A percentile compares a stretch with the other conserved stretches of the same genome.
phyloP scores from a whole-genome alignment of 2,888 invertebrate genomes.

The Lymantria monacha region DNA sequence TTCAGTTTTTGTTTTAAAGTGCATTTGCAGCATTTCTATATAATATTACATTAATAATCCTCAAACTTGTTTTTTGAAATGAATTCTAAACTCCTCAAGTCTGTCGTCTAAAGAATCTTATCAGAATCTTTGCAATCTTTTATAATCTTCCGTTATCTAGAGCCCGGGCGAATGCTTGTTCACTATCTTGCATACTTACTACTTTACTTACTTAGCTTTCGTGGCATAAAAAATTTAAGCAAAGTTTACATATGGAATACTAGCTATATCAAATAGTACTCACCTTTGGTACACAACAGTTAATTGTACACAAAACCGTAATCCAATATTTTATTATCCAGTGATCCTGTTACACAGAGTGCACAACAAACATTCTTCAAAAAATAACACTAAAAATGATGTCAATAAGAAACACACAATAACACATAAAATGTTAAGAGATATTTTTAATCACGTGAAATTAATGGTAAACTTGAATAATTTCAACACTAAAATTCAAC shows the following conservation, averaged over 20 bases:
- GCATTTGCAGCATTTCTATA: not conserved
- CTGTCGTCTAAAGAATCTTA: slow-evolving; percentile 54
- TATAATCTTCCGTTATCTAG: slow-evolving; percentile 75
- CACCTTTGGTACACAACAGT: slow-evolving; percentile 65
- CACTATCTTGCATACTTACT: slow-evolving; percentile 48
- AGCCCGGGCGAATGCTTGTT: slow-evolving; percentile 37
- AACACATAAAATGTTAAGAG: slow-evolving; percentile 52
- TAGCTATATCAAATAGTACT: slow-evolving; percentile 36
- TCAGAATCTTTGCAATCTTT: slow-evolving; percentile 72
- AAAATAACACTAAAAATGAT: slow-evolving; percentile 59
- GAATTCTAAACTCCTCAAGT: slow-evolving; percentile 21
- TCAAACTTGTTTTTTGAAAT: slow-evolving; percentile 18
- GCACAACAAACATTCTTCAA: slow-evolving; percentile 75
- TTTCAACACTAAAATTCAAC: slow-evolving; percentile 67
- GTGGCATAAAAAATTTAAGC: slow-evolving; percentile 56
- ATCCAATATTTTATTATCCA: slow-evolving; percentile 76
- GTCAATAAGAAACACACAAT: slow-evolving; percentile 60
- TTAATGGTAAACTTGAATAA: slow-evolving; percentile 62
- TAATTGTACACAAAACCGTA: slow-evolving; percentile 71
- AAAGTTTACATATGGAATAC: slow-evolving; percentile 1
- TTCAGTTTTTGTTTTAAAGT: not conserved
- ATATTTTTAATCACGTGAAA: slow-evolving; percentile 50
- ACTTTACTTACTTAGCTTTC: too few relatives aligned
- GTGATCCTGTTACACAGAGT: slow-evolving; percentile 75
- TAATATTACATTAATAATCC: not conserved